Percentiles rank a stretch among this genome's conserved stretches.
phyloP scores from a whole-genome alignment of 2,888 invertebrate species.

The Corythucha ciliata region DNA sequence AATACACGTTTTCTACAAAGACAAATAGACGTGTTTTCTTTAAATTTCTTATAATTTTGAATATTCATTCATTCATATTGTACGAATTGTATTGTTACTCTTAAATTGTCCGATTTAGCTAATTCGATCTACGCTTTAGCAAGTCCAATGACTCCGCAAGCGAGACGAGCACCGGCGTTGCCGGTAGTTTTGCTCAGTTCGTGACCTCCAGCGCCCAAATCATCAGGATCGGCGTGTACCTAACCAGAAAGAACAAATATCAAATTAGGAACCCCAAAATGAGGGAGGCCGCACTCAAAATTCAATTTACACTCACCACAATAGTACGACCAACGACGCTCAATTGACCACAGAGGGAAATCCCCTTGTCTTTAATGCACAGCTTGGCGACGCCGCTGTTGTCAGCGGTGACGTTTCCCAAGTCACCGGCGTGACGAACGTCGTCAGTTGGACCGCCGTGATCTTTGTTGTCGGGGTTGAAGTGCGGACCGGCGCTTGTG shows the following conservation, averaged over 20 bases:
- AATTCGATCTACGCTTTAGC: constrained; percentile 33
- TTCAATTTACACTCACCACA: constrained; percentile 32
- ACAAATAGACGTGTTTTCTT: too few relatives aligned
- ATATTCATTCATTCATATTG: too few relatives aligned
- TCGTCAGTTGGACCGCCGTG: constrained; percentile 72
- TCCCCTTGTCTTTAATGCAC: constrained; percentile 51
- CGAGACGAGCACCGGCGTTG: constrained; percentile 83
- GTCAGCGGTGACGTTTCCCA: constrained; percentile 70
- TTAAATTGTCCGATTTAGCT: too few relatives aligned
- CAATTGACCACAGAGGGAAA: constrained; percentile 59
- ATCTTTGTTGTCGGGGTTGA: constrained; percentile 70
- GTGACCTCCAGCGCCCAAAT: constrained; percentile 85
- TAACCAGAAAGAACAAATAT: constrained; percentile 20
- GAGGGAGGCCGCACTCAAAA: too few relatives aligned
- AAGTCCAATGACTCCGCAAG: constrained; percentile 77
- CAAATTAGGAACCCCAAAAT: too few relatives aligned
- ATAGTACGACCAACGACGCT: constrained; percentile 59
- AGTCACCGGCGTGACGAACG: constrained; percentile 78
- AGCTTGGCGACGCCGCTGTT: constrained; percentile 56
- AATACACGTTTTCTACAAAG: too few relatives aligned
- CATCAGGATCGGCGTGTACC: constrained; percentile 86
- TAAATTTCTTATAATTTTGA: too few relatives aligned
- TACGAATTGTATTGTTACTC: too few relatives aligned
- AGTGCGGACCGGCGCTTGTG: constrained; percentile 89
- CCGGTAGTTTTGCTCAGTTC: constrained; percentile 89